phyloP scores from a whole-genome alignment of 2,888 invertebrate genomes.

The Melieria omissa region DNA sequence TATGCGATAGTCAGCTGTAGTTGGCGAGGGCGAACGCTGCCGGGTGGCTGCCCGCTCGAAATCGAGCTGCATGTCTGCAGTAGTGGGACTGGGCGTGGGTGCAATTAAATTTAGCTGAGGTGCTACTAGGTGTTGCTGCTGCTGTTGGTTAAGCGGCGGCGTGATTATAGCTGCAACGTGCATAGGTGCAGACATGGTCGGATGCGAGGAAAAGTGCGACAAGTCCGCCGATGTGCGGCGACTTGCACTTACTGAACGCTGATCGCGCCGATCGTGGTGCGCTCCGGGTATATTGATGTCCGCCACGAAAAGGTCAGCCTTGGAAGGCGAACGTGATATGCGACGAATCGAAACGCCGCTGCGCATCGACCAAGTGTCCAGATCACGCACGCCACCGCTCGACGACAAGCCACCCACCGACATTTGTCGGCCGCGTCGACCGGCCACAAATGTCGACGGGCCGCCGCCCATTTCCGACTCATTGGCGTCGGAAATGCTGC shows the following conservation, averaged over 20 bases:
- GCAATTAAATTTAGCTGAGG: constrained; percentile 56
- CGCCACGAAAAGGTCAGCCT: constrained; percentile 63
- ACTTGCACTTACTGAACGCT: constrained; percentile 57
- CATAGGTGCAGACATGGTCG: background rate
- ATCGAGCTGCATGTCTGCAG: constrained; percentile 47
- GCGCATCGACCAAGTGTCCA: constrained; percentile 61
- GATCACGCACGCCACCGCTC: constrained; percentile 54
- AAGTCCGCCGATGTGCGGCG: constrained; percentile 60
- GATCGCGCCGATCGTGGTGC: constrained; percentile 41
- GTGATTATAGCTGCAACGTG: constrained; percentile 32
- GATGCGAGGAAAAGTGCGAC: constrained; percentile 46
- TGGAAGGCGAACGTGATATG: constrained; percentile 62
- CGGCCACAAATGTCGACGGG: constrained; percentile 48
- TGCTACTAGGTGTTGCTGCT: constrained; percentile 36
- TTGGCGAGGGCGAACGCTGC: constrained; percentile 42
- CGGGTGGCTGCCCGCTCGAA: constrained; percentile 40
- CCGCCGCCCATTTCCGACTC: constrained; percentile 47
- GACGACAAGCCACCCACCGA: constrained; percentile 60
- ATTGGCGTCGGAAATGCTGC: constrained; percentile 63
- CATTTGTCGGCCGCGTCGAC: constrained; percentile 53
- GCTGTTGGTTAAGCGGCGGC: constrained; percentile 38
- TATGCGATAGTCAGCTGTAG: constrained; percentile 53
- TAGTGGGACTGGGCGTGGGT: constrained; percentile 56
- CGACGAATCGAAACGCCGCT: constrained; percentile 63
- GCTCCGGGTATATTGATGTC: constrained; percentile 61